A percentile compares a stretch with the other conserved stretches of the same genome.
Evolutionary conservation across 2,797 vertebrate genomes (phyloP).

Genomic region (Loriculus beryllinus): DNA sequence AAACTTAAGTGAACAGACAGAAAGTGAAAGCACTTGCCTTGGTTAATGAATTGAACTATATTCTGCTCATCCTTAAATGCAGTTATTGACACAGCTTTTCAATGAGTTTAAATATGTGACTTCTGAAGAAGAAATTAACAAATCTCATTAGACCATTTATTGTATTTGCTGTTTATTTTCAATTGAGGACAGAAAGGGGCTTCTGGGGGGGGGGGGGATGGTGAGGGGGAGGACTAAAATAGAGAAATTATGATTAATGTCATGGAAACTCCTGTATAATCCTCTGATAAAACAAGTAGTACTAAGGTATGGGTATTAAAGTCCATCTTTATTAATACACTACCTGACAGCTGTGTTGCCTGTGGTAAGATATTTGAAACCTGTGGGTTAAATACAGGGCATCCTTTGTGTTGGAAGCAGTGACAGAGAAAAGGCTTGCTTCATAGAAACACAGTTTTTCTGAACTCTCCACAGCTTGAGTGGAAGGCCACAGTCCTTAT

Average conservation of each 20-base stretch:
- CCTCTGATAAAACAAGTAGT: neutral
- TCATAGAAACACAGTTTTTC: neutral
- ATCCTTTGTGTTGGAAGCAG: neutral
- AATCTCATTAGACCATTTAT: neutral
- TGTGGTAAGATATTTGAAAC: neutral
- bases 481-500: neutral
- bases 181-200: neutral
- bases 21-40: neutral
- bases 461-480: neutral
- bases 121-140: neutral
- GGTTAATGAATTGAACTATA: neutral
- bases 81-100: neutral
- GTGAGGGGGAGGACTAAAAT: accelerated
- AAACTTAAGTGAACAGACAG: neutral
- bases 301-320: neutral
- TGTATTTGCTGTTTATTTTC: neutral
- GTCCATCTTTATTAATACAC: neutral
- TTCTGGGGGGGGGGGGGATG: accelerated
- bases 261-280: neutral
- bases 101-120: neutral
- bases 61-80: neutral
- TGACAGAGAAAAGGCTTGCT: neutral
- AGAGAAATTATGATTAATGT: neutral
- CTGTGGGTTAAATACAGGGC: neutral
- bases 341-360: neutral